Percentiles rank a stretch among this genome's conserved stretches.
phyloP scores from a whole-genome alignment of 2,113 vertebrate genomes.

The Atherinomorus stipes region DNA sequence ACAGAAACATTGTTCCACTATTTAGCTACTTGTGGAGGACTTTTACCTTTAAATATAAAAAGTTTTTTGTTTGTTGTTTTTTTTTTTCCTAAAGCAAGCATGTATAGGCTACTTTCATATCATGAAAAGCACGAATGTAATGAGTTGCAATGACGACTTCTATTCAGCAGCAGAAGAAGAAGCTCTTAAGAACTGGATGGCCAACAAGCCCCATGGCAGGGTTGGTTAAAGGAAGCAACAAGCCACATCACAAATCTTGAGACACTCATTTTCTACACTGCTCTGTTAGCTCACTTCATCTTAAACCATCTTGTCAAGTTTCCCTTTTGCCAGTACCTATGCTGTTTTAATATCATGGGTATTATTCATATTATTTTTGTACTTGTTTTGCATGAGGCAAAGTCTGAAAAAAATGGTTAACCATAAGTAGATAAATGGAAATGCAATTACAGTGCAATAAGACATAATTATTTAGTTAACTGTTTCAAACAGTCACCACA shows the following conservation, averaged over 20 bases:
- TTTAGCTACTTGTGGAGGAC: not conserved
- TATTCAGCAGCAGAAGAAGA: too few species aligned
- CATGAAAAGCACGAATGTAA: not conserved
- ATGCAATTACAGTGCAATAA: too few species aligned
- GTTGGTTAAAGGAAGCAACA: not conserved
- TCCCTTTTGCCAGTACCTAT: not conserved
- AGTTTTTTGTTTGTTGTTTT: too few species aligned
- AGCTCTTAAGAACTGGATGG: conserved; percentile 3
- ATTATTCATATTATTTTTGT: not conserved
- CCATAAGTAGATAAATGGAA: too few species aligned
- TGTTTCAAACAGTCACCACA: not conserved
- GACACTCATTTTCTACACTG: not conserved
- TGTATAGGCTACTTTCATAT: too few species aligned
- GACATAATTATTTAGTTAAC: too few species aligned
- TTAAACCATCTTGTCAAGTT: not conserved
- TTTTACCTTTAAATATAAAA: not conserved
- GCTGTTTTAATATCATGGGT: not conserved
- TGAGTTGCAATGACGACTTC: too few species aligned
- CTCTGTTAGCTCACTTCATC: not conserved
- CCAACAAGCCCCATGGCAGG: not conserved
- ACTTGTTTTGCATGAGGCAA: not conserved
- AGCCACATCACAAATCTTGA: not conserved
- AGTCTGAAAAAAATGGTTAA: too few species aligned
- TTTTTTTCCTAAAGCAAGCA: too few species aligned
- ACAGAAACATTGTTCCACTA: not conserved